A percentile compares a stretch with the other conserved stretches of the same genome.
Evolutionary conservation across 2,888 invertebrate genomes (phyloP).

Genomic region (Cephus sareptanus): DNA sequence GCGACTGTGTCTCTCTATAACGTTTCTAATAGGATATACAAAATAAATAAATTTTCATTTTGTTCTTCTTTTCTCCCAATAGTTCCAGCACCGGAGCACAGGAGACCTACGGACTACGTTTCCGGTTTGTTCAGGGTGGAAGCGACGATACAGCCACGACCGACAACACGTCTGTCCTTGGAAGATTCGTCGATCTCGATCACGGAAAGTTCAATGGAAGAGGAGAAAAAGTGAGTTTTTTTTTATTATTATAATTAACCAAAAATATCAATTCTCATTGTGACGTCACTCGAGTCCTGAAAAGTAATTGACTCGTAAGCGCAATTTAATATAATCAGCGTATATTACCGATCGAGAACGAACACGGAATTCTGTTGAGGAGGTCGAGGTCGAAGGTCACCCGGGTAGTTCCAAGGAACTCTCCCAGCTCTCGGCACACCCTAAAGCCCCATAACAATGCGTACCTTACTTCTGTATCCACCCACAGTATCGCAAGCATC

Average conservation of each 20-base stretch:
- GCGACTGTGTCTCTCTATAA: background rate
- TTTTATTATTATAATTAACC: background rate
- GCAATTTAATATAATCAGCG: background rate
- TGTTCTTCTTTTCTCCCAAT: constrained; percentile 33
- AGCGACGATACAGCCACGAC: constrained; percentile 67
- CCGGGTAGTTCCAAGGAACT: background rate
- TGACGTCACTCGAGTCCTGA: background rate
- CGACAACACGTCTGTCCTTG: constrained; percentile 56
- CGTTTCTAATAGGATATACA: background rate
- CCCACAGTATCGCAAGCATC: background rate
- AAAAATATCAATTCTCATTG: background rate
- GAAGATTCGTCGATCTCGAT: constrained; percentile 47
- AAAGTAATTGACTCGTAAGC: background rate
- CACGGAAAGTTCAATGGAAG: constrained; percentile 48
- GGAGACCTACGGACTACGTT: constrained; percentile 78
- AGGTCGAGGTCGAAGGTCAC: background rate
- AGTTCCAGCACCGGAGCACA: constrained; percentile 76
- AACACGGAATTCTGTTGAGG: background rate
- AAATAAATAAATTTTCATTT: background rate
- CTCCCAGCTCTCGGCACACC: background rate
- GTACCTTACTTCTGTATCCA: background rate
- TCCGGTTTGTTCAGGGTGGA: constrained; percentile 74
- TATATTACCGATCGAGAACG: background rate
- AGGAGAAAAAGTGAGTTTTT: constrained; percentile 50
- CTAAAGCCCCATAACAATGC: background rate